A percentile compares a stretch with the other conserved stretches of the same genome.
These are phyloP conservation scores for Sminthopsis crassicaudata DNA, from an alignment of 2,113 vertebrate species.

Conservation along the genomic window DNA sequence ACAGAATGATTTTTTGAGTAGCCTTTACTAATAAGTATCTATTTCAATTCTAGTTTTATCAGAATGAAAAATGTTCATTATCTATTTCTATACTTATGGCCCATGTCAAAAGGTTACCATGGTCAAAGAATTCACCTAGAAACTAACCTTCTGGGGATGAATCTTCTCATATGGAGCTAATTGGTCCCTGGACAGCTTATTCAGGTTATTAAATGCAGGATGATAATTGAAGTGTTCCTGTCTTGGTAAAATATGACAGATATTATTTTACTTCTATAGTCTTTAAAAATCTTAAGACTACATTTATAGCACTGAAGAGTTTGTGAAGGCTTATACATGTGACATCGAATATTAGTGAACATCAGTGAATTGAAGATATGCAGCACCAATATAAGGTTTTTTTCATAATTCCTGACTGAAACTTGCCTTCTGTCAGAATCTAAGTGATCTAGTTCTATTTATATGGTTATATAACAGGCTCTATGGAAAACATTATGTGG, in stretches of 20 bases:
- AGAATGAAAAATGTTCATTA: conserved; percentile 3
- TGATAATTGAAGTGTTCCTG: not conserved
- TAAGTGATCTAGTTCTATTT: not conserved
- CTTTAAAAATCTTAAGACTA: not conserved
- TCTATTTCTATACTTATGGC: not conserved
- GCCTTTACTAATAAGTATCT: not conserved
- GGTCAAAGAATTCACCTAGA: not conserved
- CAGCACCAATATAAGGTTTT: not conserved
- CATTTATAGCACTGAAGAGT: not conserved
- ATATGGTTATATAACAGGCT: conserved; percentile 3
- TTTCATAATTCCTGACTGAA: conserved; percentile 25
- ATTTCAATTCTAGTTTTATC: not conserved
- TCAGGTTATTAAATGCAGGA: not conserved
- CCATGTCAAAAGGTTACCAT: not conserved
- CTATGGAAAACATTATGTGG: conserved; percentile 12
- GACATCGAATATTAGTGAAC: conserved; percentile 6
- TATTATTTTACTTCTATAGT: not conserved
- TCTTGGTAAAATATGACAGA: not conserved
- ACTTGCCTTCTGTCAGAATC: conserved; percentile 9
- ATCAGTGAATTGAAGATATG: not conserved
- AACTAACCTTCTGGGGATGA: not conserved
- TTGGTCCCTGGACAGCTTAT: not conserved
- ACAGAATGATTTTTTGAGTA: conserved; percentile 19
- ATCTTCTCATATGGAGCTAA: not conserved
- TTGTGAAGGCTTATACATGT: not conserved